These are phyloP conservation scores for Syndactyla subalaris DNA, from an alignment of 2,797 vertebrate species.

Conservation along the genomic window DNA sequence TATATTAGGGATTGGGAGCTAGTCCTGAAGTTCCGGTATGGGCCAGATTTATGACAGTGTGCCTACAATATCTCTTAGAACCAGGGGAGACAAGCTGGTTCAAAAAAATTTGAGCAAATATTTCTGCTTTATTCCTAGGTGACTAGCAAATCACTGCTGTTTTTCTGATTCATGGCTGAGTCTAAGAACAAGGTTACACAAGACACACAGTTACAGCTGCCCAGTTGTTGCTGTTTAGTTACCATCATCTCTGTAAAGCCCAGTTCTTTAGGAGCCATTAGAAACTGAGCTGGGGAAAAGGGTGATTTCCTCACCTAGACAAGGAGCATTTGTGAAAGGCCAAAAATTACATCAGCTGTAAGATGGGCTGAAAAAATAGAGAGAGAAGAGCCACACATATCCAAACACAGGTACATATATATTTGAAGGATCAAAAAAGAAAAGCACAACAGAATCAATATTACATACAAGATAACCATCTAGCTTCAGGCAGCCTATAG, in stretches of 20 bases:
- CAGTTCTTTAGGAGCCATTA: not conserved
- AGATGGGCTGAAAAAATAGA: not conserved
- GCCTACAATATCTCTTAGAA: not conserved
- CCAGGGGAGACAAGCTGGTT: not conserved
- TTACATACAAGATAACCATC: not conserved
- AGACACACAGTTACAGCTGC: not conserved
- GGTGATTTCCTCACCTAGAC: not conserved
- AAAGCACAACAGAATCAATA: not conserved
- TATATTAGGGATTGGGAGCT: not conserved
- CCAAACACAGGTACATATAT: not conserved
- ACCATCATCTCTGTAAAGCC: not conserved
- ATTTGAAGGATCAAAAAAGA: not conserved
- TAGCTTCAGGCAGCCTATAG: not conserved
- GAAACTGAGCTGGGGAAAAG: not conserved
- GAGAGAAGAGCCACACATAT: not conserved
- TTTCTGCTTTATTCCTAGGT: not conserved
- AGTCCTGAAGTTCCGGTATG: not conserved
- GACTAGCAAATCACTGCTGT: not conserved
- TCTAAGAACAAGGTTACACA: not conserved
- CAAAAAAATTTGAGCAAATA: not conserved
- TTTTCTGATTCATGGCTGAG: not conserved
- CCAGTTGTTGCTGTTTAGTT: not conserved
- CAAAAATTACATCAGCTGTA: not conserved
- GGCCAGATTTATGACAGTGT: not conserved
- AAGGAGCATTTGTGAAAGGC: not conserved